Percentiles rank a stretch among this genome's conserved stretches.
phyloP scores from a whole-genome alignment of 2,888 invertebrate genomes.

The Archaeoteleia sp. region DNA sequence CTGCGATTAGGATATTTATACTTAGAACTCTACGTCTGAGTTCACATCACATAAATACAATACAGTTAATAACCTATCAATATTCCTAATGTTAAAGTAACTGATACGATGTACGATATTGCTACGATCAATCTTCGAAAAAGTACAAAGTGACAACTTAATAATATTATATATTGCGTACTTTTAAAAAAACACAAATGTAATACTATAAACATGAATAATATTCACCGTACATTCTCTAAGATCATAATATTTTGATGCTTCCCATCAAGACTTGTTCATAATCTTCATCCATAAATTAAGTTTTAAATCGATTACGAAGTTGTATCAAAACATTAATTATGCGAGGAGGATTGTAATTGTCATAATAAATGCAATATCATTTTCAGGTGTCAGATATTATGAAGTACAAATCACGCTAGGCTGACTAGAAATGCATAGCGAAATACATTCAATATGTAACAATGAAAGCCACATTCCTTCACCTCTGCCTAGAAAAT shows the following conservation, averaged over 20 bases:
- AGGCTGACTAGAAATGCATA: constrained; percentile 52
- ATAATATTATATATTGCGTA: no score
- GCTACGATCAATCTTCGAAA: neutral
- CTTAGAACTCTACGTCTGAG: constrained; percentile 4
- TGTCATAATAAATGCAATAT: constrained; percentile 65
- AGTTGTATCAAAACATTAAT: constrained; percentile 8
- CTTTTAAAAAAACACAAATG: constrained; percentile 11
- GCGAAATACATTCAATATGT: constrained; percentile 17
- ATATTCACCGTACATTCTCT: constrained; percentile 5
- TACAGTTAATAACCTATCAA: constrained; percentile 20
- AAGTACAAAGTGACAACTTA: no score
- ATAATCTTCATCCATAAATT: neutral
- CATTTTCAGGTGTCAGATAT: constrained; percentile 64
- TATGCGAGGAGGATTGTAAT: constrained; percentile 59
- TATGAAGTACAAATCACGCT: constrained; percentile 55
- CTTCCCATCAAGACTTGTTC: constrained; percentile 11
- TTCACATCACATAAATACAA: constrained; percentile 25
- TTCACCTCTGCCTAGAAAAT: constrained; percentile 20
- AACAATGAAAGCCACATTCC: constrained; percentile 42
- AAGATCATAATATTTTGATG: neutral
- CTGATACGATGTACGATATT: neutral
- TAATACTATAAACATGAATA: constrained; percentile 1
- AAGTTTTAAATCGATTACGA: constrained; percentile 54
- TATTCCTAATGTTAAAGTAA: constrained; percentile 1
- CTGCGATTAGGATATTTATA: constrained; percentile 23